Evolutionary conservation across 2,113 vertebrate genomes (phyloP).

Genomic region (Percopsis transmontana): DNA sequence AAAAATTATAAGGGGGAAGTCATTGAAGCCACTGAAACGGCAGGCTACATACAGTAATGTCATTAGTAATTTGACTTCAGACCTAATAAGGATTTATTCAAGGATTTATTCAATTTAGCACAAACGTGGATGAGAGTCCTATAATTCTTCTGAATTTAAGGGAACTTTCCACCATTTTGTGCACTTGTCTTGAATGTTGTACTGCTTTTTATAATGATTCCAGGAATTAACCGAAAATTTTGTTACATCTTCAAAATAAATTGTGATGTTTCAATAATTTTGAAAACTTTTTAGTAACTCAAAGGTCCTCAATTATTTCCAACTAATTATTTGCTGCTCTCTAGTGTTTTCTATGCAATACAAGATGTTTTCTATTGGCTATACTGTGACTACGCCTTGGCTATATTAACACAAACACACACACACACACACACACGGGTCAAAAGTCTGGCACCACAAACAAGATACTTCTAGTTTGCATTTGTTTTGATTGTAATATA

Average conservation of each 20-base stretch:
- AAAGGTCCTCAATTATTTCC: slow-evolving; percentile 14
- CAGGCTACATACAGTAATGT: slow-evolving; percentile 14
- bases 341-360: background rate
- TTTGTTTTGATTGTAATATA: too few relatives aligned
- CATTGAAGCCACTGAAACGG: background rate
- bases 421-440: too few relatives aligned
- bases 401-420: too few relatives aligned
- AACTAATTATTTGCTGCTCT: background rate
- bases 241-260: slow-evolving; percentile 30
- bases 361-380: too few relatives aligned
- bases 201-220: slow-evolving; percentile 50
- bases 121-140: background rate
- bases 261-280: background rate
- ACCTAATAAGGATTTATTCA: background rate
- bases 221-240: slow-evolving; percentile 25
- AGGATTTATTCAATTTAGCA: background rate
- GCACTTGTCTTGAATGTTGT: slow-evolving; percentile 52
- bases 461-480: too few relatives aligned
- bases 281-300: background rate
- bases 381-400: too few relatives aligned
- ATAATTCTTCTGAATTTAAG: slow-evolving; percentile 6
- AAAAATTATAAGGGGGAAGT: background rate
- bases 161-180: slow-evolving; percentile 18
- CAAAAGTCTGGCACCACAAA: too few relatives aligned
- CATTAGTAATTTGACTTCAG: background rate